Percentiles rank a stretch among this genome's conserved stretches.
Evolutionary conservation across 35 echinoderm and acorn worm genomes (phyloP).

Genomic region (Stichopus chloronotus): DNA sequence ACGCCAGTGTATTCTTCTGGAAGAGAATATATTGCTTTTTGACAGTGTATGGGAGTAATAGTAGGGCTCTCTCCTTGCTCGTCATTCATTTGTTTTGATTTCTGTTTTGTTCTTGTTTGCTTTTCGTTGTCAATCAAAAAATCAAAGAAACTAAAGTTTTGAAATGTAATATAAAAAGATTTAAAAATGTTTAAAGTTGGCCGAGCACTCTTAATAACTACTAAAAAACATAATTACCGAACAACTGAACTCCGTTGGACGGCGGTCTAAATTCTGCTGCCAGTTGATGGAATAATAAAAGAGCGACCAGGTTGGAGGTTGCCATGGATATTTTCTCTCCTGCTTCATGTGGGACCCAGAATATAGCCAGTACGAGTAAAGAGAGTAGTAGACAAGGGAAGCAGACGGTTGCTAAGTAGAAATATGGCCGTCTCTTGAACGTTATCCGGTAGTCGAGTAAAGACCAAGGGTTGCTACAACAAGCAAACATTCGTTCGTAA

Average conservation of each 20-base stretch:
- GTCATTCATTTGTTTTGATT: too few relatives aligned
- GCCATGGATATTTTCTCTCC: conserved; percentile 88
- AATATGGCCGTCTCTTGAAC: conserved; percentile 58
- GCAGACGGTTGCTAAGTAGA: conserved; percentile 73
- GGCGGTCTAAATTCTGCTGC: conserved; percentile 72
- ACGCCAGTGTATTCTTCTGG: too few relatives aligned
- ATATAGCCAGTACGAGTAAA: conserved; percentile 52
- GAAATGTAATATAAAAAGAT: too few relatives aligned
- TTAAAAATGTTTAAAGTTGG: too few relatives aligned
- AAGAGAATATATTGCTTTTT: too few relatives aligned
- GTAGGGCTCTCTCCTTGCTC: too few relatives aligned
- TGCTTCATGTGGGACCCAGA: conserved; percentile 75
- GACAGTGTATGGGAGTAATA: too few relatives aligned
- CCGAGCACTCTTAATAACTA: too few relatives aligned
- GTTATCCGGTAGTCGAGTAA: conserved; percentile 64
- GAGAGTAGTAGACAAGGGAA: conserved; percentile 74
- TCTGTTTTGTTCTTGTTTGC: too few relatives aligned
- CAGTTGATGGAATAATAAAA: conserved; percentile 88
- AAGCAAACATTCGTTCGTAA: conserved; percentile 25
- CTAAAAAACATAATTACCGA: conserved; percentile 2
- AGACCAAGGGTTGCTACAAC: conserved; percentile 60
- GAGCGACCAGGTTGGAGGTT: conserved; percentile 75
- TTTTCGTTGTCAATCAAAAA: too few relatives aligned
- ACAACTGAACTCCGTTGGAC: conserved; percentile 22
- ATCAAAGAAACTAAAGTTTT: too few relatives aligned